Evolutionary conservation across 2,888 invertebrate genomes (phyloP).

Genomic region (Hydrotaea diabolus): DNA sequence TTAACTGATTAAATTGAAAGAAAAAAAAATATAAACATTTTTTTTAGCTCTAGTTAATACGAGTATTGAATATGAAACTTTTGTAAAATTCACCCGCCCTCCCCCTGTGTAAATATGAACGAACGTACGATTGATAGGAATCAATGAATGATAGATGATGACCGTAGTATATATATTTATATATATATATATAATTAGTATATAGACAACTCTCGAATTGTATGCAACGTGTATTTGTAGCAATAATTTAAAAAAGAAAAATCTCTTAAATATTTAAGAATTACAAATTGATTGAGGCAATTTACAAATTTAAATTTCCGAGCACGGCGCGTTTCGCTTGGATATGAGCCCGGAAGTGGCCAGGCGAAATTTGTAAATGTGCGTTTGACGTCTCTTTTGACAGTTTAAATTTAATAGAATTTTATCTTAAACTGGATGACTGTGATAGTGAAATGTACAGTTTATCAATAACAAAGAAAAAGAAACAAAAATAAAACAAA

Average conservation of each 20-base stretch:
- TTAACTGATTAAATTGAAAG: conserved; percentile 39
- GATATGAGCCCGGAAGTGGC: too few relatives aligned
- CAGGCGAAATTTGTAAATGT: neutral
- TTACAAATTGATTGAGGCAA: conserved; percentile 6
- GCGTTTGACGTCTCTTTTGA: conserved; percentile 53
- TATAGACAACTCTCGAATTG: neutral
- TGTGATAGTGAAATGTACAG: conserved; percentile 79
- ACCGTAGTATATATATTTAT: neutral
- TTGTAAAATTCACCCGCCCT: conserved; percentile 32
- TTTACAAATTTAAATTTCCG: neutral
- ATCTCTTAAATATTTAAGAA: conserved; percentile 19
- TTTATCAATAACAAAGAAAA: conserved; percentile 59
- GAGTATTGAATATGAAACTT: conserved; percentile 59
- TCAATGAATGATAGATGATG: neutral
- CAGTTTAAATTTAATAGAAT: conserved; percentile 65
- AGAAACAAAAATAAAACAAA: conserved; percentile 35
- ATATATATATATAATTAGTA: too few relatives aligned
- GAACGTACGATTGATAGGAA: neutral
- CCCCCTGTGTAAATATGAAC: conserved; percentile 32
- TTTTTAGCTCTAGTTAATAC: conserved; percentile 56
- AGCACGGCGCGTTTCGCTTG: too few relatives aligned
- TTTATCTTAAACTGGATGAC: conserved; percentile 76
- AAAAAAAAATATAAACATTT: conserved; percentile 22
- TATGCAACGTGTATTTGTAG: conserved; percentile 68
- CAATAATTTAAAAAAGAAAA: conserved; percentile 67